phyloP scores from a whole-genome alignment of 2,888 invertebrate species.

The Eupithecia inturbata region DNA sequence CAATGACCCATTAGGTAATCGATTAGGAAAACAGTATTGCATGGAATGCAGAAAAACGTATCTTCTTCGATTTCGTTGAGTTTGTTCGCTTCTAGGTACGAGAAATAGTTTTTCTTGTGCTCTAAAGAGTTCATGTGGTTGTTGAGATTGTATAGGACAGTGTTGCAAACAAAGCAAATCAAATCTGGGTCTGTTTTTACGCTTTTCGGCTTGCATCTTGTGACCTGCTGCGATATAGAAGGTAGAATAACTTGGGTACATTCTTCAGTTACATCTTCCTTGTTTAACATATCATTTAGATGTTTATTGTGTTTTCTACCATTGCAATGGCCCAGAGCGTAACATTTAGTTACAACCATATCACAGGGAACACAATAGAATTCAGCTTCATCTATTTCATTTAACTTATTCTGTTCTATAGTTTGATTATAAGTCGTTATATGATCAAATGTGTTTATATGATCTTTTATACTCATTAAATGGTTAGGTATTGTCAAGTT shows the following conservation, averaged over 20 bases:
- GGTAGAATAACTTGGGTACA: conserved; percentile 25
- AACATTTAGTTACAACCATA: conserved; percentile 19
- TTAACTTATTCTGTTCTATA: conserved; percentile 22
- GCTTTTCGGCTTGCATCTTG: conserved; percentile 10
- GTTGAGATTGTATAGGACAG: conserved; percentile 15
- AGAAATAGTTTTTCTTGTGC: conserved; percentile 34
- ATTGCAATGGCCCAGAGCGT: conserved; percentile 32
- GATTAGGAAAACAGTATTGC: conserved; percentile 34
- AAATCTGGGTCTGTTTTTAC: conserved; percentile 18
- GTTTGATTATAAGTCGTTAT: conserved; percentile 25
- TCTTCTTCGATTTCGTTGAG: conserved; percentile 38
- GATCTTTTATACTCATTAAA: conserved; percentile 13
- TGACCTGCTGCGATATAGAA: conserved; percentile 32
- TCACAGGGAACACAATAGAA: conserved; percentile 34
- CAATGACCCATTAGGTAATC: conserved; percentile 35
- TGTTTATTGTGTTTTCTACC: conserved; percentile 33
- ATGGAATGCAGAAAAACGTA: conserved; percentile 32
- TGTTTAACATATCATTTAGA: conserved; percentile 17
- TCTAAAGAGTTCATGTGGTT: conserved; percentile 31
- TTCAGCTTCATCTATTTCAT: conserved; percentile 18
- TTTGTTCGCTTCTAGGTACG: conserved; percentile 35
- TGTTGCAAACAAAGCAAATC: conserved; percentile 38
- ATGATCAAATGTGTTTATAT: conserved; percentile 29
- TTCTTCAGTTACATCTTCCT: conserved; percentile 10
- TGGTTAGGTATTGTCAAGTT: conserved; percentile 22